Percentiles rank a stretch among this genome's conserved stretches.
Conservation (phyloP, 2,113 vertebrate species). For the Acanthochromis polyacanthus region DNA sequence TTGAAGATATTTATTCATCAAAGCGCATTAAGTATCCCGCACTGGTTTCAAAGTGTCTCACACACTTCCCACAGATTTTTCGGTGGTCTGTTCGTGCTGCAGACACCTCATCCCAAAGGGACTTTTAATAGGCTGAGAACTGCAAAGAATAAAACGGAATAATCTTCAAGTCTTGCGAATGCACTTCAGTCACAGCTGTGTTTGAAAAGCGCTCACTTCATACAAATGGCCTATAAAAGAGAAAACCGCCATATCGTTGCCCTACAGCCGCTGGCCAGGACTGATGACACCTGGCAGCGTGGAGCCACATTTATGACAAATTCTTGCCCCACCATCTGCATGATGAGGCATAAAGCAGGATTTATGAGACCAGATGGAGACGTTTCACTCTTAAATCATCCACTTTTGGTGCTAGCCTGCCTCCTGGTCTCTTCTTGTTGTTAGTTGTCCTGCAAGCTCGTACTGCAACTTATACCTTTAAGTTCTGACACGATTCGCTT, state of each 20-base stretch:
- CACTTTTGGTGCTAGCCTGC: constrained; percentile 22
- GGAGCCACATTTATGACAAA: constrained; percentile 55
- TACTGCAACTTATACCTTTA: neutral
- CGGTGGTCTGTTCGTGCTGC: constrained; percentile 11
- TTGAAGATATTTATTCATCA: constrained; percentile 20
- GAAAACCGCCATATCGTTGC: constrained; percentile 34
- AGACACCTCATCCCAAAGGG: constrained; percentile 11
- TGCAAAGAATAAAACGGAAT: neutral
- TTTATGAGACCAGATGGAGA: constrained; percentile 63
- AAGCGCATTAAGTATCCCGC: neutral
- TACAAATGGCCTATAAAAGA: constrained; percentile 44
- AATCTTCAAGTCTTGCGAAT: constrained; percentile 22
- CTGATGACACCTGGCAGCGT: constrained; percentile 61
- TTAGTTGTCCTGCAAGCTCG: neutral
- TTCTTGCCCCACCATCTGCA: constrained; percentile 63
- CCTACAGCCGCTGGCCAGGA: constrained; percentile 23
- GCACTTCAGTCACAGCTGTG: constrained; percentile 39
- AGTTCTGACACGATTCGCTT: constrained; percentile 23
- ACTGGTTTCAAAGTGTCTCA: constrained; percentile 14
- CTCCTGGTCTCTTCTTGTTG: constrained; percentile 11
- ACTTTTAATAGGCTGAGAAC: constrained; percentile 4
- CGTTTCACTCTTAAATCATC: constrained; percentile 59
- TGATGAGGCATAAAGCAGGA: constrained; percentile 58
- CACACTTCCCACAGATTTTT: constrained; percentile 6
- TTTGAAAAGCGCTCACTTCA: constrained; percentile 44